Evolutionary conservation across 2,888 invertebrate genomes (phyloP).

Genomic region (Troides oblongomaculatus): DNA sequence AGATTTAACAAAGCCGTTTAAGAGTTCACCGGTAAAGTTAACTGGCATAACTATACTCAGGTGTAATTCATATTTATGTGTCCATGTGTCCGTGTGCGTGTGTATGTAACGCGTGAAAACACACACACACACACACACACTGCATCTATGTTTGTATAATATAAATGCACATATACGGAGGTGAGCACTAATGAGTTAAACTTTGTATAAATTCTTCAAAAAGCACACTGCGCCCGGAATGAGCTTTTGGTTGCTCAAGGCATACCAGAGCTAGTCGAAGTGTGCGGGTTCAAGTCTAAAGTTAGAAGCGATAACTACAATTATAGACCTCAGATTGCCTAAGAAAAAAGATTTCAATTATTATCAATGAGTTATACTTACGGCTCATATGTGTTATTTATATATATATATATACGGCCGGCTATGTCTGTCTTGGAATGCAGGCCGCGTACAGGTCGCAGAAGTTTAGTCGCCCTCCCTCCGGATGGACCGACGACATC

Average conservation of each 20-base stretch:
- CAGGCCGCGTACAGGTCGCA: too few species aligned
- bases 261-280: conserved; percentile 42
- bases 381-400: too few species aligned
- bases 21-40: too few species aligned
- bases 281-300: conserved; percentile 15
- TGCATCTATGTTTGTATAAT: not conserved
- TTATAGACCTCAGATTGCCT: too few species aligned
- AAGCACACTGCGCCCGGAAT: conserved; percentile 35
- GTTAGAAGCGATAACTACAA: conserved; percentile 5
- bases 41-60: too few species aligned
- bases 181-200: not conserved
- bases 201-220: conserved; percentile 23
- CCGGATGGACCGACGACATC: too few species aligned
- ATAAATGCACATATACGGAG: not conserved
- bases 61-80: not conserved
- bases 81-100: not conserved
- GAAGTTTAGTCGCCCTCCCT: too few species aligned
- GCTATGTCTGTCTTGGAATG: too few species aligned
- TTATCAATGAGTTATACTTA: too few species aligned
- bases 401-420: too few species aligned
- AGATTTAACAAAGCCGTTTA: too few species aligned
- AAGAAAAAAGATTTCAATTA: too few species aligned
- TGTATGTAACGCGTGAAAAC: not conserved
- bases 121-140: not conserved
- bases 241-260: conserved; percentile 39